Evolutionary conservation across 1,140 invertebrate genomes (phyloP), one percentile per base, ranked within the genome.

Genomic region (Drosophila rhopaloa): DNA sequence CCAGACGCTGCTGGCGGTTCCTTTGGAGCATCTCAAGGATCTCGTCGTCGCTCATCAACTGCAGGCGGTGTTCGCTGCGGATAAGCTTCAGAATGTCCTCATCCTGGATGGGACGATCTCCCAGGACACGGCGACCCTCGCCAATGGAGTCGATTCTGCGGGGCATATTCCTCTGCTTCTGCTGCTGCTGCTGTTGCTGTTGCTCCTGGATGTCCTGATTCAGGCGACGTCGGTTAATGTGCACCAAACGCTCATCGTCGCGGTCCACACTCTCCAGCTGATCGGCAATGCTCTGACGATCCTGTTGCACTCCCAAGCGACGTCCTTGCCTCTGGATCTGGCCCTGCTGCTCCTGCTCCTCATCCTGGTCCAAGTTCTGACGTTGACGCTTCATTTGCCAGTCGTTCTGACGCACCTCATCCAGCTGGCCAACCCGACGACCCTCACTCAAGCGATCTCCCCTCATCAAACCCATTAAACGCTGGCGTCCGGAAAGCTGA

Each of bases 41-140:
- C 13, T 84, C 81, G 1, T 80, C 76, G 44, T 84, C 76, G 44
- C 11, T 68, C 55, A 79, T 63, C 14, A 71, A 1, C 16, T 14
- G 37, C 7, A 84, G 56, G 2, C 81, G 81, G 35, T 77, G 61
- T 0, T 79, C 81, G 48, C 59, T 24, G 29, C 81, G 81, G 29
- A 83, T 83, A 1, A 84, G 59, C 14, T 66, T 55, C 1, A 80
- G 46, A 35, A 84, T 84, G 8, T 83, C 81, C 41, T 84, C 61
- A 40, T 83, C 71, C 35, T 58, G 44, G 14, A 81, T 48, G 13
- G 29, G 24, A 3, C 70, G 55, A 3, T 71, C 70, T 0, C 53
- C 76, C 4, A 74, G 27, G 29, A 81, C 79, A 3, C 74, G 79
- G 10, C 79, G 79, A 5, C 79, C 79, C 44, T 81, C 79, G 5